phyloP scores from a whole-genome alignment of 2,888 invertebrate genomes.

The Colletes collaris region DNA sequence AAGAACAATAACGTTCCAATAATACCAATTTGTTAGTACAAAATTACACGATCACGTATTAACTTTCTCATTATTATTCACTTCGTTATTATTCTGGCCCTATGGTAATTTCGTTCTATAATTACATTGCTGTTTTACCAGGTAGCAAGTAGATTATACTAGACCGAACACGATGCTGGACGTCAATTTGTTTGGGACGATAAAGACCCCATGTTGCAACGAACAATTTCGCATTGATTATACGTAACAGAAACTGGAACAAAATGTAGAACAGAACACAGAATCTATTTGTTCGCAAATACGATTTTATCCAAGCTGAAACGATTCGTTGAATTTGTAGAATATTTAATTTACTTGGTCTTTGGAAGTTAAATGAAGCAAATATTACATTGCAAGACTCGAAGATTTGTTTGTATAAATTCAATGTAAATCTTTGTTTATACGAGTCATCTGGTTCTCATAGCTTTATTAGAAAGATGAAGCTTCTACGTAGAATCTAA shows the following conservation, averaged over 20 bases:
- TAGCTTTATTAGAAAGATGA: too few relatives aligned
- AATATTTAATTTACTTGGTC: too few relatives aligned
- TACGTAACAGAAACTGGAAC: background rate
- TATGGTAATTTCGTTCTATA: constrained; percentile 21
- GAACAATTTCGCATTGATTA: background rate
- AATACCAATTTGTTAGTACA: constrained; percentile 4
- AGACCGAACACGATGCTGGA: constrained; percentile 6
- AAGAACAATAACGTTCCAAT: background rate
- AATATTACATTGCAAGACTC: too few relatives aligned
- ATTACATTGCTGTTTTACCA: constrained; percentile 26
- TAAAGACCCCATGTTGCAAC: background rate
- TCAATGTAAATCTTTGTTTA: too few relatives aligned
- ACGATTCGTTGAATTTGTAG: too few relatives aligned
- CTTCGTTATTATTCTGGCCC: constrained; percentile 29
- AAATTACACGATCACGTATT: constrained; percentile 22
- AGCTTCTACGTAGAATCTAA: too few relatives aligned
- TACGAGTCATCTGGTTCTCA: too few relatives aligned
- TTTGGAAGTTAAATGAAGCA: too few relatives aligned
- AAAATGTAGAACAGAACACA: too few relatives aligned
- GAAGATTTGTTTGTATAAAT: too few relatives aligned
- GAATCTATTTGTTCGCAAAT: too few relatives aligned
- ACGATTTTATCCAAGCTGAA: too few relatives aligned
- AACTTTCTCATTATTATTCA: constrained; percentile 37
- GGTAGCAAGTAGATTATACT: background rate
- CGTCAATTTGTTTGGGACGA: constrained; percentile 9